Conservation (phyloP, 2,888 invertebrate genomes). For the Pseudococcus viburni region DNA sequence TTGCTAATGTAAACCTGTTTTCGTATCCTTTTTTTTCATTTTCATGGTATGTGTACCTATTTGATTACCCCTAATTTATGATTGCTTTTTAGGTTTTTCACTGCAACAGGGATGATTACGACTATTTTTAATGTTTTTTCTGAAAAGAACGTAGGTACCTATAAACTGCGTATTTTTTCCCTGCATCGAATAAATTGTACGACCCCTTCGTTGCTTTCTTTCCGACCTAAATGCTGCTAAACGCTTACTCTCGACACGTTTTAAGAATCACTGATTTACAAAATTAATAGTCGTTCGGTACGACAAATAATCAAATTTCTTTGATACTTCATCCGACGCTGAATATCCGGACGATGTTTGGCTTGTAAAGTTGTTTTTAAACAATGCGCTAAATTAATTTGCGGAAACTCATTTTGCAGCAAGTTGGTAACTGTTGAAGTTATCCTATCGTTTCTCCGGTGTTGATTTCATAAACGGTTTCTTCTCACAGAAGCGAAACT, state of each 20-base stretch:
- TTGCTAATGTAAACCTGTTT: too few relatives aligned
- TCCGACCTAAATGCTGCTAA: neutral
- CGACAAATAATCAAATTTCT: constrained; percentile 54
- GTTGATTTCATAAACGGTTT: constrained; percentile 47
- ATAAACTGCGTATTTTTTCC: neutral
- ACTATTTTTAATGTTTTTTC: neutral
- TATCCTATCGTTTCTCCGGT: constrained; percentile 35
- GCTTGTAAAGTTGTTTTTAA: constrained; percentile 55
- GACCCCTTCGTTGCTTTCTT: neutral
- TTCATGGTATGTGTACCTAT: too few relatives aligned
- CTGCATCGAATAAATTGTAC: neutral
- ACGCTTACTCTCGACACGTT: neutral
- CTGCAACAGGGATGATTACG: too few relatives aligned
- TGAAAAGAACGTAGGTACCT: neutral
- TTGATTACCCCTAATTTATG: too few relatives aligned
- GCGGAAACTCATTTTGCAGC: constrained; percentile 44
- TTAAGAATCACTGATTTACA: neutral
- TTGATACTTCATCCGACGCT: constrained; percentile 24
- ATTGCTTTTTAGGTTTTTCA: too few relatives aligned
- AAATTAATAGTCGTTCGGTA: constrained; percentile 19
- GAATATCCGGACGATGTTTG: constrained; percentile 8
- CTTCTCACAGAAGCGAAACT: neutral
- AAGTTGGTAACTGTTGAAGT: constrained; percentile 36
- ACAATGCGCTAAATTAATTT: constrained; percentile 55
- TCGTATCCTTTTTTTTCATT: too few relatives aligned